A percentile compares a stretch with the other conserved stretches of the same genome.
These are phyloP conservation scores for Eumeta japonica DNA, from an alignment of 1,140 invertebrate species.

Conservation along the genomic window DNA sequence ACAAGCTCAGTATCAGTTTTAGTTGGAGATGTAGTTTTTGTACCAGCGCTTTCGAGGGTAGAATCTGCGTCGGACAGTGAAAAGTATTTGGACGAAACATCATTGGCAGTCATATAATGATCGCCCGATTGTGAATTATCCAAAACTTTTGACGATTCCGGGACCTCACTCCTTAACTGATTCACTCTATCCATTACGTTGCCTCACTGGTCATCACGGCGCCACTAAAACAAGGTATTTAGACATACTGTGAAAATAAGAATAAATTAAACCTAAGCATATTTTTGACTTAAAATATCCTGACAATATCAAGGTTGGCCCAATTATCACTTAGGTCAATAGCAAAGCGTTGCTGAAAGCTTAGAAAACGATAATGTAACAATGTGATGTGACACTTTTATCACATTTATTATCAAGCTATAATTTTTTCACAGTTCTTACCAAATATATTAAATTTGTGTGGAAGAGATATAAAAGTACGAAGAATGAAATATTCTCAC, in stretches of 20 bases:
- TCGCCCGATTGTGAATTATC: conserved; percentile 39
- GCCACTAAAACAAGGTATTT: no score
- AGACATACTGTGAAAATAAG: conserved; percentile 13
- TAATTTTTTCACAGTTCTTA: conserved; percentile 15
- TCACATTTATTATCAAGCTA: conserved; percentile 24
- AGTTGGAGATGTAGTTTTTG: conserved; percentile 27
- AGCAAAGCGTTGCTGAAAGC: conserved; percentile 49
- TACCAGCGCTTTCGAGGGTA: conserved; percentile 33
- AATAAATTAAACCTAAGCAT: conserved; percentile 11
- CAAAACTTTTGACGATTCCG: conserved; percentile 32
- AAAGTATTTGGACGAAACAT: conserved; percentile 47
- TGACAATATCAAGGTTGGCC: conserved; percentile 43
- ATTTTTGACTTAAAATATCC: conserved; percentile 32
- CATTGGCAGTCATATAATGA: conserved; percentile 46
- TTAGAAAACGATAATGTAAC: conserved; percentile 48
- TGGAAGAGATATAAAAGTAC: conserved; percentile 5
- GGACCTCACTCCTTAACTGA: conserved; percentile 40
- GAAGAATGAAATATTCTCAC: conserved; percentile 13
- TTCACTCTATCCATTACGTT: conserved; percentile 51
- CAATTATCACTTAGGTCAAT: conserved; percentile 52
- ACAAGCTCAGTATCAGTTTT: conserved; percentile 19
- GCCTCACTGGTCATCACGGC: conserved; percentile 49
- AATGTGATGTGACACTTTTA: conserved; percentile 45
- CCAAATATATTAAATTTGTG: conserved; percentile 11
- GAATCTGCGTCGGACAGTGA: conserved; percentile 49